phyloP scores from a whole-genome alignment of 2,888 invertebrate species.

The Caenorhabditis sp. region DNA sequence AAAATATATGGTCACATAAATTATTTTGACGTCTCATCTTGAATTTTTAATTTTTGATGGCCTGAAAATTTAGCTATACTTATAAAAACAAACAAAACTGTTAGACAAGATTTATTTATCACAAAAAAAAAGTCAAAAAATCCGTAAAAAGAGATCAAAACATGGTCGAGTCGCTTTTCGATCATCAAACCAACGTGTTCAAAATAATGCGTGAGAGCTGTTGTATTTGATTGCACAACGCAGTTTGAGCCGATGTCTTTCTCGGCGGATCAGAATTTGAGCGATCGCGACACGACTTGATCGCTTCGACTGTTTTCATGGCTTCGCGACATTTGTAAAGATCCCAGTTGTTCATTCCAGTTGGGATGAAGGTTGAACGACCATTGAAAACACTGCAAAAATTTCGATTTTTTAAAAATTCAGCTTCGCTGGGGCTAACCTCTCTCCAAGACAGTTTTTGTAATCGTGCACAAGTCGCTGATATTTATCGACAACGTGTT shows the following conservation, averaged over 20 bases:
- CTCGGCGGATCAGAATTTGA: neutral
- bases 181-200: neutral
- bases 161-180: neutral
- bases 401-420: neutral
- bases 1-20: too few relatives aligned
- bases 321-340: constrained; percentile 9
- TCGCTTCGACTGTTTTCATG: neutral
- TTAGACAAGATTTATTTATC: neutral
- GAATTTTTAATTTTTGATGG: too few relatives aligned
- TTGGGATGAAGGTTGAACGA: neutral
- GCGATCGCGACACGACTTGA: neutral
- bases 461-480: constrained; percentile 6
- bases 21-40: too few relatives aligned
- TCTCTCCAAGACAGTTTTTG: neutral
- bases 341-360: neutral
- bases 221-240: neutral
- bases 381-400: neutral
- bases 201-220: neutral
- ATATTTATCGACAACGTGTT: constrained; percentile 5
- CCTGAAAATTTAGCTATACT: too few relatives aligned
- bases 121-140: neutral
- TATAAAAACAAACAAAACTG: too few relatives aligned
- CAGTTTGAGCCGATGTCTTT: neutral
- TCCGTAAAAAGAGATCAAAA: neutral
- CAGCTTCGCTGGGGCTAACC: neutral